These are phyloP conservation scores for Lagodon rhomboides DNA, from an alignment of 2,797 vertebrate species.

Conservation along the genomic window DNA sequence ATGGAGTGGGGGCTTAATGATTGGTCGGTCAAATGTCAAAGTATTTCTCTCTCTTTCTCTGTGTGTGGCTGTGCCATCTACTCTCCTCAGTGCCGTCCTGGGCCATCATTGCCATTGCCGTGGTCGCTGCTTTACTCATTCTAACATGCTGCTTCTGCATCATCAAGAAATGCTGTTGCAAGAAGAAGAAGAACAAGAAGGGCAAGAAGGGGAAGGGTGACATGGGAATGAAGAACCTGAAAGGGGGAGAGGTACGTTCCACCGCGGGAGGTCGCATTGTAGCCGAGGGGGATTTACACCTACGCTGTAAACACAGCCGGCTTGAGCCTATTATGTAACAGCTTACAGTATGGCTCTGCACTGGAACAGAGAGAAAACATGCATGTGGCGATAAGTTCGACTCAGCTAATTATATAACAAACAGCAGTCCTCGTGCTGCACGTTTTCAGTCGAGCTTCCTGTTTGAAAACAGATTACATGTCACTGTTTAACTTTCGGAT, in stretches of 20 bases:
- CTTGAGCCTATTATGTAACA: slow-evolving; percentile 54
- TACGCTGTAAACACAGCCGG: background rate
- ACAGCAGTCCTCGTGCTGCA: background rate
- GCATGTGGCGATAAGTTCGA: slow-evolving; percentile 3
- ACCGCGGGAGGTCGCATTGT: slow-evolving; percentile 26
- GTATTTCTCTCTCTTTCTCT: slow-evolving; percentile 48
- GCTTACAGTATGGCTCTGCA: slow-evolving; percentile 20
- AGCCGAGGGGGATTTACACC: slow-evolving; percentile 27
- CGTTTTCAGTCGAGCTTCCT: slow-evolving; percentile 7
- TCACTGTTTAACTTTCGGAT: slow-evolving; percentile 50
- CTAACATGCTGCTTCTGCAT: slow-evolving; percentile 99
- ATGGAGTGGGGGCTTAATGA: slow-evolving; percentile 60
- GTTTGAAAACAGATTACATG: slow-evolving; percentile 54
- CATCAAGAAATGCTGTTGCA: slow-evolving; percentile 98
- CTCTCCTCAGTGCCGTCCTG: slow-evolving; percentile 91
- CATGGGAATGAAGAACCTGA: slow-evolving; percentile 88
- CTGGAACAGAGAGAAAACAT: slow-evolving; percentile 21
- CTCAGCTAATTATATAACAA: slow-evolving; percentile 33
- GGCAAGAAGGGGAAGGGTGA: slow-evolving; percentile 97
- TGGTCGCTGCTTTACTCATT: slow-evolving; percentile 93
- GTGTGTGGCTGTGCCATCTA: slow-evolving; percentile 39
- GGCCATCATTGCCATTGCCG: slow-evolving; percentile 95
- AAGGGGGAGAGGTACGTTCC: slow-evolving; percentile 87
- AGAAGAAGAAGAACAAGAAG: slow-evolving; percentile 99
- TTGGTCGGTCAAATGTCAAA: slow-evolving; percentile 72